These are phyloP conservation scores for Protobothrops flavoviridis DNA, from an alignment of 2,113 vertebrate genomes.

Conservation along the genomic window DNA sequence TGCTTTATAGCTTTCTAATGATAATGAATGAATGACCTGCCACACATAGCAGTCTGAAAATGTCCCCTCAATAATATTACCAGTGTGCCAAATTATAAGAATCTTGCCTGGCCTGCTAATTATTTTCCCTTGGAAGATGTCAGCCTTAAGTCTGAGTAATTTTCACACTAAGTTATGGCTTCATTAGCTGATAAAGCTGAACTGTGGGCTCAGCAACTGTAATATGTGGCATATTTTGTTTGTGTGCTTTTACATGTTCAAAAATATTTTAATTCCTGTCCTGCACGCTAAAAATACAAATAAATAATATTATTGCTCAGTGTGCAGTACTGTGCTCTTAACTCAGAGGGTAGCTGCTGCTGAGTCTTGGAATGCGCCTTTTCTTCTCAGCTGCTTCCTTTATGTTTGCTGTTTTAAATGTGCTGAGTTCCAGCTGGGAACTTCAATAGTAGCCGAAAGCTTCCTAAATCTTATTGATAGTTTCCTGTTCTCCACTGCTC, in stretches of 20 bases:
- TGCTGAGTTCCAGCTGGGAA: not conserved
- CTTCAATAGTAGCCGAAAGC: not conserved
- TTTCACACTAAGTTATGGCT: not conserved
- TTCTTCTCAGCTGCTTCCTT: not conserved
- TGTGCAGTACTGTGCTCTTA: not conserved
- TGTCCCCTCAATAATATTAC: not conserved
- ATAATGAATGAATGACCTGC: not conserved
- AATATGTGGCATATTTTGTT: not conserved
- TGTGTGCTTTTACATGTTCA: not conserved
- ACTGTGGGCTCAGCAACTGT: not conserved
- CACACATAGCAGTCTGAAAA: not conserved
- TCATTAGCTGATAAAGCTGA: not conserved
- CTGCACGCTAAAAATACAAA: not conserved
- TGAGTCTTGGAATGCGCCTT: not conserved
- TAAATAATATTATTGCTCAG: not conserved
- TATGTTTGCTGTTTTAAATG: not conserved
- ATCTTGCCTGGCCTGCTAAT: not conserved
- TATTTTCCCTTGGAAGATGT: not conserved
- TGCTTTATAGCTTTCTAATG: not conserved
- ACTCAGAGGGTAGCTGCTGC: not conserved
- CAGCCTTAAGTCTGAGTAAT: not conserved
- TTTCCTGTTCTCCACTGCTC: not conserved
- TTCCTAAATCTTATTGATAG: not conserved
- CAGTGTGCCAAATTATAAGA: not conserved
- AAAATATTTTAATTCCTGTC: not conserved